Conservation (phyloP, 2,113 vertebrate species). For the Nymphicus hollandicus region DNA sequence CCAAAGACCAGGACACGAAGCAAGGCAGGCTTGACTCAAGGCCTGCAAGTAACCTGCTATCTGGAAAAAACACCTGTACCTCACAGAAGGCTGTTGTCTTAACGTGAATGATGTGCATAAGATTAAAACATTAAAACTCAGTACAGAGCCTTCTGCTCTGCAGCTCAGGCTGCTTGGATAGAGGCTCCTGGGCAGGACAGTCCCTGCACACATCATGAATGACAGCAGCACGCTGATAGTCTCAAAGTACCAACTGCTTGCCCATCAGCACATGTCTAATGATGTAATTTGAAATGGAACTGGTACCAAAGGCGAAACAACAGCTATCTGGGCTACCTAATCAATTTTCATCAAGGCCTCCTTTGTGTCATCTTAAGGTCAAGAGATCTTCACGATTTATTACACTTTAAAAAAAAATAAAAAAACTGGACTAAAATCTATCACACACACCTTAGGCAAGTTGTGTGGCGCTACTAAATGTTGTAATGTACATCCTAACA, state of each 20-base stretch:
- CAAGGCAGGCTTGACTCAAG: accelerated
- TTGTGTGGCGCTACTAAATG: accelerated
- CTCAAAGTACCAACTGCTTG: background rate
- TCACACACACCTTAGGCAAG: background rate
- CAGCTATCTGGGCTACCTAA: background rate
- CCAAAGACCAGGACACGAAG: background rate
- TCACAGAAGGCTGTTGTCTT: background rate
- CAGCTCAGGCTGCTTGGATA: background rate
- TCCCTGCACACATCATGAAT: accelerated
- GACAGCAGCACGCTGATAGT: accelerated
- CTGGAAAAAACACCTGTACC: background rate
- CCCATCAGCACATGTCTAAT: background rate
- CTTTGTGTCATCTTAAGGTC: background rate
- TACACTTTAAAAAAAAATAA: background rate
- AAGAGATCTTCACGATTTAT: background rate
- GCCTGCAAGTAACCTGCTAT: accelerated
- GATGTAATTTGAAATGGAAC: background rate
- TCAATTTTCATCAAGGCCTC: background rate
- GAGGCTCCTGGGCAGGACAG: background rate
- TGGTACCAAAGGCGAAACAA: background rate
- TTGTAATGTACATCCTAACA: accelerated
- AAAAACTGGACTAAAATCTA: background rate
- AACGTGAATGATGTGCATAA: accelerated
- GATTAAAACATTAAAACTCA: background rate
- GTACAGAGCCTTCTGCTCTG: background rate